Evolutionary conservation across 2,797 vertebrate species (phyloP), one percentile per base, ranked within the genome.

Genomic region (Mycteria americana): DNA sequence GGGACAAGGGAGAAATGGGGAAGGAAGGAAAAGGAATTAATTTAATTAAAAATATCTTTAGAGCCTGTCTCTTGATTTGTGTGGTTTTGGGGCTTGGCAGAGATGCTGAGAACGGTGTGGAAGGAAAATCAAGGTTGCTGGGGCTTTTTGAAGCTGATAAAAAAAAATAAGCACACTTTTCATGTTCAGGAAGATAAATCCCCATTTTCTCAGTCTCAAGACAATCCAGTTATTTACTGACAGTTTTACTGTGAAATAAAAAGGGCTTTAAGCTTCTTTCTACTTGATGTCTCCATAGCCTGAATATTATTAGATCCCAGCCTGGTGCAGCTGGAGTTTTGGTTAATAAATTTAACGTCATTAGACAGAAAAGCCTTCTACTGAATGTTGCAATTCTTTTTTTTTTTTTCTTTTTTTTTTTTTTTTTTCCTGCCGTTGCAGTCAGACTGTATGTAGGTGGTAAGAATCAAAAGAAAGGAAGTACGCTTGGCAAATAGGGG

Each of bases 41-140:
- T 97, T 97, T 95, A 97, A 97, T 97, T 95, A 95, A 95, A 97
- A 97, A 95, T 96, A 95, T 97, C 96, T 97, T 97, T 96, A 86
- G 95, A 95, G 94, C 73, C 96, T 91, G 94, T 85, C 96, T 97
- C 97, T 96, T 94, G 89, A 95, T 97, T 95, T 73, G 92, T 94
- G 96, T 85, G 95, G 97, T 96, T 97, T 95, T 88, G 93, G 95
- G 96, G 96, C 96, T 97, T 97, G 97, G 97, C 94, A 89, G 89
- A 88, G 93, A 91, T 93, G 96, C 57, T 87, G 95, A 94, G 93
- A 96, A 93, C 73, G 84, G 95, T 84, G 82, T 94, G 94, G 93
- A 89, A 97, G 84, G 94, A 95, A 96, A 97, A 96, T 87, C 94
- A 96, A 97, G 94, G 95, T 91, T 92, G 89, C 88, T 85, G 91